Evolutionary conservation across 2,797 vertebrate species (phyloP).

Genomic region (Capromys pilorides): DNA sequence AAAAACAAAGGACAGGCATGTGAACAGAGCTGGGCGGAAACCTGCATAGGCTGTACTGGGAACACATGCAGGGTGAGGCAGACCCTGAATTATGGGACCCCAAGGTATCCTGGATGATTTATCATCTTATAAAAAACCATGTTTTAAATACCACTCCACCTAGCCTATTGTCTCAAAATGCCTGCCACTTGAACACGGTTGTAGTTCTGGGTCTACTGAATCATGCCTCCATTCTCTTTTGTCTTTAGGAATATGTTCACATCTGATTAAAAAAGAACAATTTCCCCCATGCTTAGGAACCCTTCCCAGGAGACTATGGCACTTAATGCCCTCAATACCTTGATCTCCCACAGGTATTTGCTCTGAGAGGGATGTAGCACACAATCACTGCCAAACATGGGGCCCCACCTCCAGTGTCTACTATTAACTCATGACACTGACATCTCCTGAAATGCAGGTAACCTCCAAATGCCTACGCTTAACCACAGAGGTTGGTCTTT

Average conservation of each 20-base stretch:
- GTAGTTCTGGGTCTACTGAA: neutral
- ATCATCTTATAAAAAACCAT: neutral
- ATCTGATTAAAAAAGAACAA: neutral
- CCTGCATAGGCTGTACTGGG: rapidly evolving
- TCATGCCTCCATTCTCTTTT: neutral
- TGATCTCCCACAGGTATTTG: no score
- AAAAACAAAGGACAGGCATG: neutral
- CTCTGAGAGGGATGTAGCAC: neutral
- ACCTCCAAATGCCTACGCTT: rapidly evolving
- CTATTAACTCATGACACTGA: rapidly evolving
- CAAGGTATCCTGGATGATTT: neutral
- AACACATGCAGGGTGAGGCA: rapidly evolving
- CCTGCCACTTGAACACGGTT: neutral
- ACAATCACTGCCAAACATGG: rapidly evolving
- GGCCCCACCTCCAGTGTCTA: rapidly evolving
- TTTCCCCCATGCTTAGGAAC: neutral
- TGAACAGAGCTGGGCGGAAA: no score
- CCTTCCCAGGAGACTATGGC: neutral
- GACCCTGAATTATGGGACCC: rapidly evolving
- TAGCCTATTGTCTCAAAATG: rapidly evolving
- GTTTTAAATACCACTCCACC: neutral
- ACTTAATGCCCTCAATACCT: neutral
- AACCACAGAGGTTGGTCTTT: neutral
- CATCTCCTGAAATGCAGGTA: neutral
- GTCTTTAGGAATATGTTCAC: neutral